phyloP scores from a whole-genome alignment of 2,797 vertebrate genomes.

The Martes flavigula region DNA sequence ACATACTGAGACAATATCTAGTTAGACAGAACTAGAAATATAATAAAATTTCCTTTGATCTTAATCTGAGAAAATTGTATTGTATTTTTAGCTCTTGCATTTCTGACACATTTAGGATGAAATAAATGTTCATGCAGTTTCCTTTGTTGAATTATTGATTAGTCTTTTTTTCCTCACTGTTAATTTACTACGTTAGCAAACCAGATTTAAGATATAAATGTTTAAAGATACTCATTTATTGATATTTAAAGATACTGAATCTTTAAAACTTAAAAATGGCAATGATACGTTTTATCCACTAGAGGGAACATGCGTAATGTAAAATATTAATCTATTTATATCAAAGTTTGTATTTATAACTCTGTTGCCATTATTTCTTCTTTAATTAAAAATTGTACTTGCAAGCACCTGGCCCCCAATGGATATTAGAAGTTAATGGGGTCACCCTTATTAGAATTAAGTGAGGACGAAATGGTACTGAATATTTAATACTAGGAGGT shows the following conservation, averaged over 20 bases:
- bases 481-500: not conserved
- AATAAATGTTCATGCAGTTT: slow-evolving; percentile 17
- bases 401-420: not conserved
- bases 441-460: not conserved
- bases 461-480: not conserved
- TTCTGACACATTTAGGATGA: not conserved
- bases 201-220: not conserved
- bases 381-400: slow-evolving; percentile 54
- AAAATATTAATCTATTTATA: slow-evolving; percentile 52
- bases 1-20: not conserved
- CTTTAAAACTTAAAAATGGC: slow-evolving; percentile 25
- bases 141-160: slow-evolving; percentile 38
- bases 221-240: not conserved
- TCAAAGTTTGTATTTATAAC: slow-evolving; percentile 13
- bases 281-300: slow-evolving; percentile 72
- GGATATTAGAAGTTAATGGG: not conserved
- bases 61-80: not conserved
- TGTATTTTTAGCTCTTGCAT: not conserved
- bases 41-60: not conserved
- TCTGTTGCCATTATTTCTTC: slow-evolving; percentile 34
- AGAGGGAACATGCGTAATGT: slow-evolving; percentile 66
- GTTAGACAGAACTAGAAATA: not conserved
- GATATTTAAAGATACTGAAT: not conserved
- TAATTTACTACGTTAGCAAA: slow-evolving; percentile 19
- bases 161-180: not conserved